Evolutionary conservation across 2,113 vertebrate species (phyloP).

Genomic region (Platysteira castanea): DNA sequence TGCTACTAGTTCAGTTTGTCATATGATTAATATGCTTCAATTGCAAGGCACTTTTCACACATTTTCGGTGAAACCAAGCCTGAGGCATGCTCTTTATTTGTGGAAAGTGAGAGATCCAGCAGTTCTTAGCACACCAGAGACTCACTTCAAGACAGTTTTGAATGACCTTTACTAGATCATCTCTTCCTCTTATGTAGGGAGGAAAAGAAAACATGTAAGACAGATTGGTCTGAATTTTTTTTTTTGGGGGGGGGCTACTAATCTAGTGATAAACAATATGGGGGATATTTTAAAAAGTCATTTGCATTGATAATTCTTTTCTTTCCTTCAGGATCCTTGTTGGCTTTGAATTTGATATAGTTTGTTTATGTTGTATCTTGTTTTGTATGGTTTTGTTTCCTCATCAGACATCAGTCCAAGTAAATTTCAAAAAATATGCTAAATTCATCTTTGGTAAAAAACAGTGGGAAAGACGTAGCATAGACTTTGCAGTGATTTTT

Average conservation of each 20-base stretch:
- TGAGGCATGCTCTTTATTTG: neutral
- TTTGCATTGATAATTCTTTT: neutral
- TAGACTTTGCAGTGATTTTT: neutral
- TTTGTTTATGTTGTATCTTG: neutral
- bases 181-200: neutral
- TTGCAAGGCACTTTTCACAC: neutral
- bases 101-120: neutral
- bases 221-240: neutral
- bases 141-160: neutral
- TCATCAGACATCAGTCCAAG: neutral
- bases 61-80: neutral
- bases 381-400: neutral
- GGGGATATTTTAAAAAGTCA: neutral
- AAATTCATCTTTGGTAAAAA: neutral
- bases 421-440: neutral
- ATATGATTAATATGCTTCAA: neutral
- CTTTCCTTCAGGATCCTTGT: neutral
- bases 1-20: neutral
- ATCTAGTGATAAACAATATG: neutral
- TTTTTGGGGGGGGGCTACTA: neutral
- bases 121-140: neutral
- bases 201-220: neutral
- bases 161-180: neutral
- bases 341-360: neutral
- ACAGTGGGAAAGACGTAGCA: neutral